Percentiles rank a stretch among this genome's conserved stretches.
Evolutionary conservation across 2,797 vertebrate genomes (phyloP).

Genomic region (Cynodonichthys magdalenae): DNA sequence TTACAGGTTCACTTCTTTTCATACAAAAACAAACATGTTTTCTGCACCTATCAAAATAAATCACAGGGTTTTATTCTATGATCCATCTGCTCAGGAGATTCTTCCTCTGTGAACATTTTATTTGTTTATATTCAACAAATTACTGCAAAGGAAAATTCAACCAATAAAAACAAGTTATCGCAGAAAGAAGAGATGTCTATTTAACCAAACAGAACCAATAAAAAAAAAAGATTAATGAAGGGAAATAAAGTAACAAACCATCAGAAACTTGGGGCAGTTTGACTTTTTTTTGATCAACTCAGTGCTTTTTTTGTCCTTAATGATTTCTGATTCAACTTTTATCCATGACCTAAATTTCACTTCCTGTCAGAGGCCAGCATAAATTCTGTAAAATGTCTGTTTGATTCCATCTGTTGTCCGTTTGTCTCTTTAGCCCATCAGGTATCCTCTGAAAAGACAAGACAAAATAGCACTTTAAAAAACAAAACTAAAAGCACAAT

Average conservation of each 20-base stretch:
- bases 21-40: slow-evolving; percentile 47
- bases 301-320: slow-evolving; percentile 52
- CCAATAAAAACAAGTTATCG: too few relatives aligned
- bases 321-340: slow-evolving; percentile 20
- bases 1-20: slow-evolving; percentile 38
- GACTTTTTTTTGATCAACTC: slow-evolving; percentile 34
- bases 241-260: slow-evolving; percentile 30
- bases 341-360: slow-evolving; percentile 17
- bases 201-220: too few relatives aligned
- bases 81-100: not conserved
- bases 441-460: slow-evolving; percentile 88
- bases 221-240: not conserved
- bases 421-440: slow-evolving; percentile 88
- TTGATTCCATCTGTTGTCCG: slow-evolving; percentile 5
- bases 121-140: too few relatives aligned
- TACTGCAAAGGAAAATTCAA: too few relatives aligned
- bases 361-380: not conserved
- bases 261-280: slow-evolving; percentile 12
- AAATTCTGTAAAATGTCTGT: slow-evolving; percentile 18
- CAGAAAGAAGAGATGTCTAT: too few relatives aligned
- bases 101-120: not conserved
- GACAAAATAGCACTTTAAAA: not conserved
- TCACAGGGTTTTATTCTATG: slow-evolving; percentile 1
- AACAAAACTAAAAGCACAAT: not conserved
- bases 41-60: slow-evolving; percentile 5